These are phyloP conservation scores for Lamprotornis superbus DNA, from an alignment of 2,113 vertebrate species.

Conservation along the genomic window DNA sequence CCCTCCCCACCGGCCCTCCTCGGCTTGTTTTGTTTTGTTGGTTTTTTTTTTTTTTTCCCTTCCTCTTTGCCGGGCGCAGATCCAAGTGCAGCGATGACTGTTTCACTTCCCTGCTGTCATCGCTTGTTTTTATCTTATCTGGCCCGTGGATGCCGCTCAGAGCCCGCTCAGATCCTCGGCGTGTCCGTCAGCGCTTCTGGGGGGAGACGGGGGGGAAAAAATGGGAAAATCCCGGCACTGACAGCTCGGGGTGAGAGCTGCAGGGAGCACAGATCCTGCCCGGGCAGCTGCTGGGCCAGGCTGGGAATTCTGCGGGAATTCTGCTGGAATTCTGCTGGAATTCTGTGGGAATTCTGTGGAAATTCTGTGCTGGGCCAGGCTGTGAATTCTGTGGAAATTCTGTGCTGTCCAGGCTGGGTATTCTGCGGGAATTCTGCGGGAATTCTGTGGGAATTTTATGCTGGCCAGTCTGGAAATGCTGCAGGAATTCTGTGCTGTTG, in stretches of 20 bases:
- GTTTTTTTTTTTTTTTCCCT: neutral
- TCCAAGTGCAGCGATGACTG: constrained; percentile 66
- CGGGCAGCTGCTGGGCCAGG: neutral
- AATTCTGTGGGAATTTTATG: no score
- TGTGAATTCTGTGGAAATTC: no score
- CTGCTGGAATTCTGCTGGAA: no score
- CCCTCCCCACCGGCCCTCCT: neutral
- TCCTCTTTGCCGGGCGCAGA: neutral
- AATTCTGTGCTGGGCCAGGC: no score
- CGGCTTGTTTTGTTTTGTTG: neutral
- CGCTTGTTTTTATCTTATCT: constrained; percentile 60
- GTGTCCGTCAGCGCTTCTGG: constrained; percentile 4
- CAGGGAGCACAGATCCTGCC: no score
- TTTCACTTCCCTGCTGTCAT: constrained; percentile 60
- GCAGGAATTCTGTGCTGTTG: no score
- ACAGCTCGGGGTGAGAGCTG: neutral
- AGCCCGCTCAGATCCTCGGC: neutral
- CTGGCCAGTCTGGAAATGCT: no score
- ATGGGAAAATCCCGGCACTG: neutral
- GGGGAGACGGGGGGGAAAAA: fast-evolving
- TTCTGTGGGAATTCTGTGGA: no score
- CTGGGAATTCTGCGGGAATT: no score
- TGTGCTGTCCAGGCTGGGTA: no score
- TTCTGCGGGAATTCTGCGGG: no score
- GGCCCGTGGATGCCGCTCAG: neutral